Evolutionary conservation across 2,888 invertebrate species (phyloP).

Genomic region (Azorinus chamasolen): DNA sequence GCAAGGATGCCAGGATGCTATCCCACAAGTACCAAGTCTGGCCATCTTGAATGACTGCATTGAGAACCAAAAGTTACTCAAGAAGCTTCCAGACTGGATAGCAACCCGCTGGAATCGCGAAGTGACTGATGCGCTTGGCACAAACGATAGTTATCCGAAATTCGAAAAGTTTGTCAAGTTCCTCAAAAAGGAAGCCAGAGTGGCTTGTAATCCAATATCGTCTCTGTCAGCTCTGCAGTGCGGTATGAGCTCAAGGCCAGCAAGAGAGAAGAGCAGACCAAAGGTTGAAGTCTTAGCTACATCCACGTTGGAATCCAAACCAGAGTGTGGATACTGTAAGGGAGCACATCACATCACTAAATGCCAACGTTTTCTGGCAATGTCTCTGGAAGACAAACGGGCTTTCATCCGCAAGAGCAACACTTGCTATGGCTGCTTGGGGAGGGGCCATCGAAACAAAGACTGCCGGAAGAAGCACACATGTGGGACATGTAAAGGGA

Average conservation of each 20-base stretch:
- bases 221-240: conserved; percentile 27
- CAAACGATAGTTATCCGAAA: no score
- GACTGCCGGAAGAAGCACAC: conserved; percentile 15
- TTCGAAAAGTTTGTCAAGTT: conserved; percentile 54
- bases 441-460: conserved; percentile 19
- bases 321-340: no score
- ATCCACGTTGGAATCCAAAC: no score
- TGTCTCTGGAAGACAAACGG: no score
- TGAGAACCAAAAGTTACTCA: conserved; percentile 57
- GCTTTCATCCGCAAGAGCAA: no score
- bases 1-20: no score
- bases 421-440: conserved; percentile 42
- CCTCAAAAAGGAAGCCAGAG: conserved; percentile 48
- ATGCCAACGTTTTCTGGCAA: conserved; percentile 17
- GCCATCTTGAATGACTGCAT: conserved; percentile 44
- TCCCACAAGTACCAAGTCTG: conserved; percentile 20
- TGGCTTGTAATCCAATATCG: conserved; percentile 59
- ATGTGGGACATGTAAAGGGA: no score
- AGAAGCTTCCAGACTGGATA: conserved; percentile 59
- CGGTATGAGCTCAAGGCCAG: neutral
- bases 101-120: conserved; percentile 35
- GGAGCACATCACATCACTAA: conserved; percentile 8
- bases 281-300: neutral
- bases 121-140: no score
- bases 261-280: neutral